These are phyloP conservation scores for Mesocricetus auratus DNA, from an alignment of 2,113 vertebrate species.

Conservation along the genomic window DNA sequence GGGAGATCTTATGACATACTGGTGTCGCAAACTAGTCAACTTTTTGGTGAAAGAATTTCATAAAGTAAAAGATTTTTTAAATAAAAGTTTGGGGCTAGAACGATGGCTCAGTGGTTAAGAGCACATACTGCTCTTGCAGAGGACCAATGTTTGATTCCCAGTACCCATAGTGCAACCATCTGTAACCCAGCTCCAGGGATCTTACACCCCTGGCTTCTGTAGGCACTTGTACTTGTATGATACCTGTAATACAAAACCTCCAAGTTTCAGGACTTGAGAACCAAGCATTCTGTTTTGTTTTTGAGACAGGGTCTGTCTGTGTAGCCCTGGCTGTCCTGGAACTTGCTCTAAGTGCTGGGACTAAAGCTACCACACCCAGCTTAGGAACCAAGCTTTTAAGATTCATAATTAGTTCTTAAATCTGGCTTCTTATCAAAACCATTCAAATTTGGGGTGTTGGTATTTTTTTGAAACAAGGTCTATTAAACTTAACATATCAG, in stretches of 20 bases:
- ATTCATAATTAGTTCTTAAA: conserved; percentile 20
- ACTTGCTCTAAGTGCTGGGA: background rate
- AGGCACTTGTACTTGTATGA: background rate
- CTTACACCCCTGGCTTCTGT: background rate
- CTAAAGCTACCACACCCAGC: background rate
- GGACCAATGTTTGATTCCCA: background rate
- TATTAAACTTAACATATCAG: background rate
- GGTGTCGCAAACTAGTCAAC: conserved; percentile 35
- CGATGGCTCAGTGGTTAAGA: background rate
- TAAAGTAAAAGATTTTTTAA: conserved; percentile 34
- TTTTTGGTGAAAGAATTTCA: conserved; percentile 30
- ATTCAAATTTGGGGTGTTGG: background rate
- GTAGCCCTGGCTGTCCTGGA: background rate
- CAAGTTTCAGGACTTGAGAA: conserved; percentile 39
- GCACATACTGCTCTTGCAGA: background rate
- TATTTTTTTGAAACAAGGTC: background rate
- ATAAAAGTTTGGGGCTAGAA: background rate
- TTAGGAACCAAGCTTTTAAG: conserved; percentile 9
- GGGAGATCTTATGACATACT: background rate
- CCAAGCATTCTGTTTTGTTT: background rate
- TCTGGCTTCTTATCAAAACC: conserved; percentile 21
- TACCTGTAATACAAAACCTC: background rate
- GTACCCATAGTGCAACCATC: background rate
- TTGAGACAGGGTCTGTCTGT: background rate
- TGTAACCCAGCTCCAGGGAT: background rate